phyloP scores from a whole-genome alignment of 2,797 vertebrate species.

The Muraenolepis orangiensis region DNA sequence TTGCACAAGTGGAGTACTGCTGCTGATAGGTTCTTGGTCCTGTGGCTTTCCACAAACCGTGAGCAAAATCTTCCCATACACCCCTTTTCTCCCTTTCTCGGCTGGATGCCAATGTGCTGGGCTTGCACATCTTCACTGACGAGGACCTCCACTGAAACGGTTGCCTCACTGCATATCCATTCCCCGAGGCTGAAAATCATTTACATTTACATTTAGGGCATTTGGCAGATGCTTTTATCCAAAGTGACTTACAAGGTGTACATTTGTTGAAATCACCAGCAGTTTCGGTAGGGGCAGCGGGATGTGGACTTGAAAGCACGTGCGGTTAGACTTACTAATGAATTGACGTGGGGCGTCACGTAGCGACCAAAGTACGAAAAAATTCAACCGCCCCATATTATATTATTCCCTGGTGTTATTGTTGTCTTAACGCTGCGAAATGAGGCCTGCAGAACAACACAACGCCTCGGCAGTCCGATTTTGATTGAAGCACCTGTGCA shows the following conservation, averaged over 20 bases:
- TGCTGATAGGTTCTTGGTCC: conserved; percentile 52
- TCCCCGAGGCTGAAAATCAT: conserved; percentile 85
- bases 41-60: conserved; percentile 71
- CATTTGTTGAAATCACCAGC: too few species aligned
- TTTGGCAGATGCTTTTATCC: too few species aligned
- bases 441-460: too few species aligned
- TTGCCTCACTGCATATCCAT: conserved; percentile 68
- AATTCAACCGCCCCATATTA: conserved; percentile 63
- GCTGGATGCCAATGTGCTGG: conserved; percentile 72
- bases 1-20: conserved; percentile 60
- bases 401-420: too few species aligned
- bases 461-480: too few species aligned
- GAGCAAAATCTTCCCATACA: conserved; percentile 80
- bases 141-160: conserved; percentile 71
- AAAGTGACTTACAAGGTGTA: too few species aligned
- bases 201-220: too few species aligned
- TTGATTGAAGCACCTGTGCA: neutral
- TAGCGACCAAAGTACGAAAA: conserved; percentile 80
- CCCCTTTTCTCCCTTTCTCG: conserved; percentile 71
- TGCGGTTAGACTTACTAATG: conserved; percentile 76
- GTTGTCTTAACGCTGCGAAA: neutral
- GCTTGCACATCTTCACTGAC: conserved; percentile 65
- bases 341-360: conserved; percentile 78
- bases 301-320: conserved; percentile 77
- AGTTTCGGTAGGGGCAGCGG: conserved; percentile 81